Conservation (phyloP, 2,113 vertebrate genomes). For the Erpornis zantholeuca region DNA sequence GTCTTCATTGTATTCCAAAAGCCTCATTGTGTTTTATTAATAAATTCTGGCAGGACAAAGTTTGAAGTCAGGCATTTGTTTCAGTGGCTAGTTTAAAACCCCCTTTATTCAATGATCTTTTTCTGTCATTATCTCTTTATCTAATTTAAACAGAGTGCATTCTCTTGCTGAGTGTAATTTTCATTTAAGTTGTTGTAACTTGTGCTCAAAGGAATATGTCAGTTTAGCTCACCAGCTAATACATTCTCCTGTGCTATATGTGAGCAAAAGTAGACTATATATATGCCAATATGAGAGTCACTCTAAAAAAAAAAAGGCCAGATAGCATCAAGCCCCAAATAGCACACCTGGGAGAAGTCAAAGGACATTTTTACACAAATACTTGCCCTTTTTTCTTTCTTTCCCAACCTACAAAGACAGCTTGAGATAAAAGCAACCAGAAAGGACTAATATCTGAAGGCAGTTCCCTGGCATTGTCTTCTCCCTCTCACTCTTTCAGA, state of each 20-base stretch:
- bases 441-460: neutral
- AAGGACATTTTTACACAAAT: neutral
- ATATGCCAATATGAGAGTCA: neutral
- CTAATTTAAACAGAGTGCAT: slow-evolving; percentile 40
- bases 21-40: slow-evolving; percentile 6
- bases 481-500: neutral
- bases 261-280: neutral
- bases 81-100: slow-evolving; percentile 20
- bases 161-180: slow-evolving; percentile 21
- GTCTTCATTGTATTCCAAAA: slow-evolving; percentile 26
- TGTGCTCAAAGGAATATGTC: neutral
- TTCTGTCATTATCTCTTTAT: slow-evolving; percentile 16
- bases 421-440: neutral
- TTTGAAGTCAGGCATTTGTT: slow-evolving; percentile 45
- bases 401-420: neutral
- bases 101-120: slow-evolving; percentile 25
- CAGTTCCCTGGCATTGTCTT: neutral
- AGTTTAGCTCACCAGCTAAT: neutral
- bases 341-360: neutral
- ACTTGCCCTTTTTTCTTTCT: neutral
- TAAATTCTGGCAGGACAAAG: slow-evolving; percentile 30
- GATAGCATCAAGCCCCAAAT: neutral
- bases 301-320: neutral
- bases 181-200: slow-evolving; percentile 26
- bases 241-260: neutral